These are phyloP conservation scores for Otis tarda DNA, from an alignment of 2,113 vertebrate genomes.

Conservation along the genomic window DNA sequence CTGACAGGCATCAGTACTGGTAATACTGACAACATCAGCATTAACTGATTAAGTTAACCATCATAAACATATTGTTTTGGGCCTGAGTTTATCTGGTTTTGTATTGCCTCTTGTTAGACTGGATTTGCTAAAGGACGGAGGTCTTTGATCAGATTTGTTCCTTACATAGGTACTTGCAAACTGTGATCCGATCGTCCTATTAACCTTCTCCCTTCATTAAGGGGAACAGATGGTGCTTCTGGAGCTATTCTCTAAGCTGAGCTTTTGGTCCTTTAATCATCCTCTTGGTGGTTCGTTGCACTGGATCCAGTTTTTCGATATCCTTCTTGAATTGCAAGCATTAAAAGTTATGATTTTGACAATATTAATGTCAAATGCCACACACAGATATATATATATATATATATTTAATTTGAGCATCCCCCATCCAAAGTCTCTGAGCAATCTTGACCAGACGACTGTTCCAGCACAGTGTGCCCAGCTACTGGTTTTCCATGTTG, in stretches of 20 bases:
- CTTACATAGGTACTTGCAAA: slow-evolving; percentile 23
- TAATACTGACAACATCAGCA: background rate
- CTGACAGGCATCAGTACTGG: background rate
- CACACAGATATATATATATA: no score
- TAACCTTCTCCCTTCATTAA: slow-evolving; percentile 46
- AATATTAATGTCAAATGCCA: background rate
- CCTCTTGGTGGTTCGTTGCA: background rate
- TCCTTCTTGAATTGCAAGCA: background rate
- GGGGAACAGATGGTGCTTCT: slow-evolving; percentile 56
- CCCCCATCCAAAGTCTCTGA: background rate
- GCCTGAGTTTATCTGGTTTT: background rate
- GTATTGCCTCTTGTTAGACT: background rate
- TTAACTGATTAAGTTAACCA: background rate
- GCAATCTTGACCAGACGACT: background rate
- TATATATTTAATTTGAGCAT: background rate
- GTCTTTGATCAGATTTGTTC: background rate
- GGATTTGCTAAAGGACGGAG: slow-evolving; percentile 1
- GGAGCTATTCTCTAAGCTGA: slow-evolving; percentile 28
- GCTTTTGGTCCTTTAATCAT: slow-evolving; percentile 39
- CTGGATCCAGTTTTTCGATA: background rate
- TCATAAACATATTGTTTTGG: background rate
- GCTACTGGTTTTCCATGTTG: background rate
- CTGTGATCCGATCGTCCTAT: slow-evolving; percentile 52
- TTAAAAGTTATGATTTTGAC: background rate
- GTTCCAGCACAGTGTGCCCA: background rate